These are phyloP conservation scores for Sterna hirundo DNA, from an alignment of 2,113 vertebrate genomes.

Conservation along the genomic window DNA sequence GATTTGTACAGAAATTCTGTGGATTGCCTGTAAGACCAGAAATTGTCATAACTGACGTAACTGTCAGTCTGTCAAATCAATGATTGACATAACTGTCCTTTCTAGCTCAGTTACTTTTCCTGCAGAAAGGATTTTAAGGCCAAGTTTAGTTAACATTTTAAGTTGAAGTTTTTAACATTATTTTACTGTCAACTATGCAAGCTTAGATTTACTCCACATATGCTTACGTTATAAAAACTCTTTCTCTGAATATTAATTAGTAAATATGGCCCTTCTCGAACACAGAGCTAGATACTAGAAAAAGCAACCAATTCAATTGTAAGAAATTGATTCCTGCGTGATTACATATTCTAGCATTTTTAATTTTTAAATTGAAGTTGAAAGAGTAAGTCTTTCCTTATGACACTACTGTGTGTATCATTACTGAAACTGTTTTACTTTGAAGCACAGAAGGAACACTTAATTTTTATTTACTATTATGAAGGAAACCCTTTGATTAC, in stretches of 20 bases:
- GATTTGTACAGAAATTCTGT: background rate
- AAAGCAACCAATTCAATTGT: slow-evolving; percentile 2
- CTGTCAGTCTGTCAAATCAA: too few relatives aligned
- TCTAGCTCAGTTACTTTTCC: background rate
- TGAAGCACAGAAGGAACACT: slow-evolving; percentile 69
- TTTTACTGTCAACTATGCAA: background rate
- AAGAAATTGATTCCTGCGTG: slow-evolving; percentile 33
- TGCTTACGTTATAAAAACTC: background rate
- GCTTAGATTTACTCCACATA: background rate
- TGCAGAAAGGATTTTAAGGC: background rate
- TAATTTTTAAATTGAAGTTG: slow-evolving; percentile 48
- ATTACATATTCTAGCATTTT: slow-evolving; percentile 45
- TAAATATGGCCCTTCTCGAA: slow-evolving; percentile 15
- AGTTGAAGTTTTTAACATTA: background rate
- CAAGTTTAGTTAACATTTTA: slow-evolving; percentile 21
- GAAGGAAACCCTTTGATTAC: slow-evolving; percentile 71
- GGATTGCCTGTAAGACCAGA: background rate
- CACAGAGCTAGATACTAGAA: background rate
- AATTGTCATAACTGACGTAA: background rate
- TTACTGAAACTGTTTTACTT: slow-evolving; percentile 61
- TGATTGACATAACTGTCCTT: too few relatives aligned
- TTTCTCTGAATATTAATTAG: background rate
- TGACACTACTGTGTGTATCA: slow-evolving; percentile 48
- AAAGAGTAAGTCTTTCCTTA: slow-evolving; percentile 50
- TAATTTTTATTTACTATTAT: slow-evolving; percentile 75